Evolutionary conservation across 2,888 invertebrate species (phyloP), one percentile per base, ranked within the genome.

Genomic region (Villa cingulata): DNA sequence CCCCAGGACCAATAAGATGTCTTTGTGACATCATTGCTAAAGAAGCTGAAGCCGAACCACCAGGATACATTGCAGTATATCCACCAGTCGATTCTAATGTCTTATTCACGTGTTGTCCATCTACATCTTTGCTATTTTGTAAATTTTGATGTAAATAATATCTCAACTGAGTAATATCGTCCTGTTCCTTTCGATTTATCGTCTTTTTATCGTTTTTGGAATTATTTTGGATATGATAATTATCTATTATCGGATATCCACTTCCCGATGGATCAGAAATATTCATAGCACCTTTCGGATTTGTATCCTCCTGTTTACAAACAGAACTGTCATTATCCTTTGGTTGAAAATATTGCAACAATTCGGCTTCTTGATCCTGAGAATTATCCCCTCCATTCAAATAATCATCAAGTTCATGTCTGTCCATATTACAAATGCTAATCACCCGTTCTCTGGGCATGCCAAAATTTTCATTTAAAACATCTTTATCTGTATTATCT

Each of bases 301-400:
- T 27, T 23, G 36, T 39, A 36, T 42, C n/a, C n/a, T 36, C 45
- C 10, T 20, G 37, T 19, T 36, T 44, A 14, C n/a, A 40, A 23
- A 14, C 14, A 14, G 16, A 37, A 19, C 2, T 53, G 48, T 65
- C 65, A 64, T 66, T 65, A 66, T 62, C 65, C 34, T 42, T 43
- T 19, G 55, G 47, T 64, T 64, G 82, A 68, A 87, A 87, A 70
- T 87, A 88, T 70, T 86, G 84, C 64, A 86, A 73, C 58, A 89
- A 70, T 69, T 88, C 88, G 62, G 86, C 86, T 65, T 88, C 87
- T 61, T 83, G 85, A 59, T 84, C 85, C 62, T 86, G 83, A 39
- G 80, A 80, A 65, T 79, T 81, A 55, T 77, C 78, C 53, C 82
- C 83, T 54, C 80, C 81, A 64, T 82, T 81, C 55, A 87, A 72